These are phyloP conservation scores for Drusus annulatus DNA, from an alignment of 1,140 invertebrate species.

Conservation along the genomic window DNA sequence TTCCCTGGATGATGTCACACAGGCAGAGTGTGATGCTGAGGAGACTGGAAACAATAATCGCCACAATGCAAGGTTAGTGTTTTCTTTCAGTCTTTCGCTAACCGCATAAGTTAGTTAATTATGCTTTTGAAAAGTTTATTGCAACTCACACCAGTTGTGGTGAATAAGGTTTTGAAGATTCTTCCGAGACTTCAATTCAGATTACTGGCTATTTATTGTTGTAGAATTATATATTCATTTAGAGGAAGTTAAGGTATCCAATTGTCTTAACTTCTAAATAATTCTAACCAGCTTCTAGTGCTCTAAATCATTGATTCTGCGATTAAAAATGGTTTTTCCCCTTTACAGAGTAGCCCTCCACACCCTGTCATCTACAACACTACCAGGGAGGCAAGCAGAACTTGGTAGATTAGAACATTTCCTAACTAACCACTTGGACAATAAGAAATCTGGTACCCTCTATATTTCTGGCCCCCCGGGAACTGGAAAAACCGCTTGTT, in stretches of 20 bases:
- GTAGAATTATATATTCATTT: no score
- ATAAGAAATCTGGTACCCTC: conserved; percentile 82
- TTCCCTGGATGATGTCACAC: neutral
- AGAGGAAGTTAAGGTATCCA: no score
- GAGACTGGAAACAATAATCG: conserved; percentile 17
- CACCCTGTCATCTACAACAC: conserved; percentile 57
- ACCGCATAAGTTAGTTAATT: no score
- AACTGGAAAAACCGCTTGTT: conserved; percentile 94
- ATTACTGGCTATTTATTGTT: no score
- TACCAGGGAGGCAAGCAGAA: conserved; percentile 88
- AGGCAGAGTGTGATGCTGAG: neutral
- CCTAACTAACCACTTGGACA: conserved; percentile 77
- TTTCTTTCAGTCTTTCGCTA: neutral
- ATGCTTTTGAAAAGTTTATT: no score
- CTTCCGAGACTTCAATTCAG: no score
- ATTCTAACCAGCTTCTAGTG: no score
- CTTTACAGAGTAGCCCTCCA: conserved; percentile 39
- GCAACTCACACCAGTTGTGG: no score
- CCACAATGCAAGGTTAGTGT: conserved; percentile 46
- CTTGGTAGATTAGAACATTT: conserved; percentile 79
- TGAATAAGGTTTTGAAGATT: no score
- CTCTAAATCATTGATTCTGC: no score
- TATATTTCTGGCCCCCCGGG: conserved; percentile 97
- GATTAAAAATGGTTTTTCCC: no score
- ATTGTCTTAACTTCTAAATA: no score